Percentiles rank a stretch among this genome's conserved stretches.
phyloP scores from a whole-genome alignment of 2,797 vertebrate genomes.

The Gambelia wislizenii region DNA sequence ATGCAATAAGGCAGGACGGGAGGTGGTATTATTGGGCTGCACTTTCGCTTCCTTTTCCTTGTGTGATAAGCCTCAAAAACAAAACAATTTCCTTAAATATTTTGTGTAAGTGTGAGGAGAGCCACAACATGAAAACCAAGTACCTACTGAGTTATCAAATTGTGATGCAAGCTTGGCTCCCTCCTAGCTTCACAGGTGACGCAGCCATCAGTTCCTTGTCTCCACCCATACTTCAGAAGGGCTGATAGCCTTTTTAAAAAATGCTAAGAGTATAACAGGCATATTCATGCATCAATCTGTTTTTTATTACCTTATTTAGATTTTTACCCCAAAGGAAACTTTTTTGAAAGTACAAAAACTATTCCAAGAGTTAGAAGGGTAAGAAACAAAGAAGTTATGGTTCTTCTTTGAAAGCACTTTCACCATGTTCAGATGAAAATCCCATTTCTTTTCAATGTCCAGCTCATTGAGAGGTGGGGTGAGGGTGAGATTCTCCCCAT shows the following conservation, averaged over 20 bases:
- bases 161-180: not conserved
- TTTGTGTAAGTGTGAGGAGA: conserved; percentile 15
- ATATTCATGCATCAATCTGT: too few relatives aligned
- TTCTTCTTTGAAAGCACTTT: not conserved
- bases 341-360: not conserved
- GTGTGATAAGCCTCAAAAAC: too few relatives aligned
- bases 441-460: not conserved
- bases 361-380: not conserved
- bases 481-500: too few relatives aligned
- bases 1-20: too few relatives aligned
- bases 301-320: too few relatives aligned
- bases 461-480: not conserved
- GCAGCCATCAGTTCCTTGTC: too few relatives aligned
- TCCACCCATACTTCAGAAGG: not conserved
- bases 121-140: not conserved
- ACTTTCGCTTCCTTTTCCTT: too few relatives aligned
- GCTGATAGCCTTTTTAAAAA: not conserved
- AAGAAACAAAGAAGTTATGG: not conserved
- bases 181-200: not conserved
- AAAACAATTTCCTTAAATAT: not conserved
- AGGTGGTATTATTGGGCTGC: too few relatives aligned
- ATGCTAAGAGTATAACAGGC: not conserved
- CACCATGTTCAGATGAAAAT: not conserved
- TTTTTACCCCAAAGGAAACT: not conserved
- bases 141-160: not conserved